These are phyloP conservation scores for Pararge aegeria DNA, from an alignment of 1,140 invertebrate genomes.

Conservation along the genomic window DNA sequence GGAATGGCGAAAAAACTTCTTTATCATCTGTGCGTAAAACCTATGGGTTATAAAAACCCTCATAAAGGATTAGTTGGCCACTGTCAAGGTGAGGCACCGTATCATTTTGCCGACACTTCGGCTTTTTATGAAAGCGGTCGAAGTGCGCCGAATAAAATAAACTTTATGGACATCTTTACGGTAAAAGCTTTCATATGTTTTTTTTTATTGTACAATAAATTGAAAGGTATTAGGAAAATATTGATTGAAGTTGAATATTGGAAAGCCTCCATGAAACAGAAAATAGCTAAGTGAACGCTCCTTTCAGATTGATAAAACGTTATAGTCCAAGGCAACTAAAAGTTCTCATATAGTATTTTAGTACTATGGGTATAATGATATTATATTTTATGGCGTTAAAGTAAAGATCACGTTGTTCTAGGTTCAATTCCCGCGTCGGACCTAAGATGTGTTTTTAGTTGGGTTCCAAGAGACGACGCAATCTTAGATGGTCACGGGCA, in stretches of 20 bases:
- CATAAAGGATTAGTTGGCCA: slow-evolving; percentile 13
- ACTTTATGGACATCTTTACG: slow-evolving; percentile 19
- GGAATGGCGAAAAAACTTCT: slow-evolving; percentile 4
- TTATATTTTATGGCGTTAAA: too few relatives aligned
- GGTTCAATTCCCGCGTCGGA: too few relatives aligned
- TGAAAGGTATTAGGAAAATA: slow-evolving; percentile 10
- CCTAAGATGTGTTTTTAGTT: too few relatives aligned
- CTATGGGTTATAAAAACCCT: neutral
- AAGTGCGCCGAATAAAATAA: slow-evolving; percentile 25
- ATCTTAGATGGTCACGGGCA: too few relatives aligned
- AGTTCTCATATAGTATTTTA: too few relatives aligned
- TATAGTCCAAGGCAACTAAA: too few relatives aligned
- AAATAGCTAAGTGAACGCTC: neutral
- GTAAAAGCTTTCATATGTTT: slow-evolving; percentile 31
- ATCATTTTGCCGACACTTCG: slow-evolving; percentile 21
- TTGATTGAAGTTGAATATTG: neutral
- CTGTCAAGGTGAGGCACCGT: slow-evolving; percentile 23
- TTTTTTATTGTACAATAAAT: slow-evolving; percentile 24
- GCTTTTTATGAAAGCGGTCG: slow-evolving; percentile 21
- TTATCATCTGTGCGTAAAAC: slow-evolving; percentile 2
- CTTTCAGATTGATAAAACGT: neutral
- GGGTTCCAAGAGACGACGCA: too few relatives aligned
- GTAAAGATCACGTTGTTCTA: too few relatives aligned
- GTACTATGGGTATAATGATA: too few relatives aligned
- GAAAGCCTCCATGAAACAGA: neutral